phyloP scores from a whole-genome alignment of 2,888 invertebrate species.

The Hoplodrina ambigua region DNA sequence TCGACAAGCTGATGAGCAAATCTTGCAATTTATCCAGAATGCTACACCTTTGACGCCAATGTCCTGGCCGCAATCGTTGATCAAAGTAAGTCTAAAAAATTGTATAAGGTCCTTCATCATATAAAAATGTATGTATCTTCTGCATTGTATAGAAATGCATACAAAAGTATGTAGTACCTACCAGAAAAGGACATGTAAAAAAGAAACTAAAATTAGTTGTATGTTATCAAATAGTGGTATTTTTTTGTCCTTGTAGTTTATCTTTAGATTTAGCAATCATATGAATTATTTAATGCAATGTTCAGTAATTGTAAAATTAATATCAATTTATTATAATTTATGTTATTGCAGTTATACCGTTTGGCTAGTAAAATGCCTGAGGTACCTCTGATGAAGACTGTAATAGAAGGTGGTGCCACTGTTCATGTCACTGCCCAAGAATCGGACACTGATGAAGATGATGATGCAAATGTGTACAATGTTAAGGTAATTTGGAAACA shows the following conservation, averaged over 20 bases:
- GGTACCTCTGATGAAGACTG: constrained; percentile 74
- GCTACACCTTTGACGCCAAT: constrained; percentile 90
- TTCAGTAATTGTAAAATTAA: not conserved
- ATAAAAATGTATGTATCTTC: too few relatives aligned
- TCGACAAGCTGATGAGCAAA: constrained; percentile 93
- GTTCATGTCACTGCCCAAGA: constrained; percentile 83
- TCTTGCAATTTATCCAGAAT: constrained; percentile 92
- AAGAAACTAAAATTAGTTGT: too few relatives aligned
- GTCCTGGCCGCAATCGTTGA: constrained; percentile 82
- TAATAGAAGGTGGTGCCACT: constrained; percentile 81
- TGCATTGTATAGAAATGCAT: too few relatives aligned
- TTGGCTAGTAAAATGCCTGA: constrained; percentile 57
- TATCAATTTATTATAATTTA: not conserved
- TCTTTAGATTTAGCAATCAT: too few relatives aligned
- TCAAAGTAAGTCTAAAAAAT: constrained; percentile 77
- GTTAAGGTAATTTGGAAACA: constrained; percentile 76
- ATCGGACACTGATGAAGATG: constrained; percentile 81
- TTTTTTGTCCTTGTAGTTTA: too few relatives aligned
- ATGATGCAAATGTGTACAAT: constrained; percentile 82
- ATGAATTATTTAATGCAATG: not conserved
- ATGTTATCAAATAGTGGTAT: too few relatives aligned
- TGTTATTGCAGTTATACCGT: constrained; percentile 65
- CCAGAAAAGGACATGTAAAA: too few relatives aligned
- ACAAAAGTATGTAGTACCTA: too few relatives aligned
- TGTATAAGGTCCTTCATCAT: not conserved